phyloP scores from a whole-genome alignment of 2,888 invertebrate species.

The Megaustenia siamemsis region DNA sequence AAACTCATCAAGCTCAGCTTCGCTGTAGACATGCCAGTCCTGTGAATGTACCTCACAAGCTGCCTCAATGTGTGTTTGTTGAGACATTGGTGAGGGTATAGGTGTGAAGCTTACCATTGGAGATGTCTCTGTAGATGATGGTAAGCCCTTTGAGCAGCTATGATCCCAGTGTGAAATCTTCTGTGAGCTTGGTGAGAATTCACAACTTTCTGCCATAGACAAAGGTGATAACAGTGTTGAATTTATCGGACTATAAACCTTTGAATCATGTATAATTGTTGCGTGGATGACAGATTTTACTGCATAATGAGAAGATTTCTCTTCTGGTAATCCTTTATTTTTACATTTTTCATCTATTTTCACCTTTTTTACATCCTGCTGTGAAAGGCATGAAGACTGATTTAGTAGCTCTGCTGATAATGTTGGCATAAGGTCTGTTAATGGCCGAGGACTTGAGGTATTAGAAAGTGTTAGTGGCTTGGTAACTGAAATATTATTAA shows the following conservation, averaged over 20 bases:
- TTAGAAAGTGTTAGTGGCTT: background rate
- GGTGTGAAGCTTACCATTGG: background rate
- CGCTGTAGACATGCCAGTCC: conserved; percentile 9
- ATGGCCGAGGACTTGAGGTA: background rate
- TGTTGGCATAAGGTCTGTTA: conserved; percentile 1
- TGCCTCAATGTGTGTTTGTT: background rate
- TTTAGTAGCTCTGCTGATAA: conserved; percentile 11
- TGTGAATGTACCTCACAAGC: background rate
- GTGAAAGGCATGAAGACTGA: background rate
- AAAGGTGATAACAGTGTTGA: conserved; percentile 24
- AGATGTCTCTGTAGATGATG: background rate
- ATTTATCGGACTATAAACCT: background rate
- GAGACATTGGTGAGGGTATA: conserved; percentile 1
- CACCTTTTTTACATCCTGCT: background rate
- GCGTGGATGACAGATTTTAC: background rate
- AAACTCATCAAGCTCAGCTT: conserved; percentile 27
- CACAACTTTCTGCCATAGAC: background rate
- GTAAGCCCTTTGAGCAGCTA: background rate
- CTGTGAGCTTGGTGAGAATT: conserved; percentile 5
- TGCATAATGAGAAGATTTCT: background rate
- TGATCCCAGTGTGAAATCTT: background rate
- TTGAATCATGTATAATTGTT: background rate
- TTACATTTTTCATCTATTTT: background rate
- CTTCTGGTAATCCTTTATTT: background rate
- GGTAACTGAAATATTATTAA: background rate